phyloP scores from a whole-genome alignment of 2,797 vertebrate species.

The Hypotaenidia okinawae region DNA sequence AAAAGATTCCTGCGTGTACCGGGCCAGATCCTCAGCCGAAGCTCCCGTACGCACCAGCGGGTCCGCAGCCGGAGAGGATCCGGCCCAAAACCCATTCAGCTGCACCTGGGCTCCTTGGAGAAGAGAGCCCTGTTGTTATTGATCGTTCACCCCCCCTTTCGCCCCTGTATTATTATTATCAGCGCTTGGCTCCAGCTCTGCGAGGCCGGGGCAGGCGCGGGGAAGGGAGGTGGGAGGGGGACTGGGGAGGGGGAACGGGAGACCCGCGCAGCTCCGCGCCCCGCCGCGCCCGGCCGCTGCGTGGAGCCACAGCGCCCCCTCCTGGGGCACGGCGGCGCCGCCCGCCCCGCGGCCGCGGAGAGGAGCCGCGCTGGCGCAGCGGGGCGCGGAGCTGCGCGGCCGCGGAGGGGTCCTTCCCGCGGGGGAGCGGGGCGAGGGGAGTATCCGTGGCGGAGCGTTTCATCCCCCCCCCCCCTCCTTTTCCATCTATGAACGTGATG shows the following conservation, averaged over 20 bases:
- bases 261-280: background rate
- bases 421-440: too few species aligned
- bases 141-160: background rate
- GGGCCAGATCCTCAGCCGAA: background rate
- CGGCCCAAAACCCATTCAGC: background rate
- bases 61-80: background rate
- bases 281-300: background rate
- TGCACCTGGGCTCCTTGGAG: slow-evolving; percentile 1
- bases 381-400: background rate
- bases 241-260: too few species aligned
- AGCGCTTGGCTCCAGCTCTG: background rate
- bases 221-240: too few species aligned
- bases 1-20: background rate
- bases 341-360: background rate
- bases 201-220: background rate
- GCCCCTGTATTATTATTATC: background rate
- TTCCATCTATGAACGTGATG: fast-evolving
- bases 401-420: background rate
- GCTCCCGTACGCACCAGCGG: background rate
- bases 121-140: background rate
- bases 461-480: background rate
- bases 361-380: background rate
- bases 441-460: too few species aligned
- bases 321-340: slow-evolving; percentile 48
- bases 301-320: slow-evolving; percentile 81